Percentiles rank a stretch among this genome's conserved stretches.
Evolutionary conservation across 2,113 vertebrate species (phyloP).

Genomic region (Chlorodrepanis virens): DNA sequence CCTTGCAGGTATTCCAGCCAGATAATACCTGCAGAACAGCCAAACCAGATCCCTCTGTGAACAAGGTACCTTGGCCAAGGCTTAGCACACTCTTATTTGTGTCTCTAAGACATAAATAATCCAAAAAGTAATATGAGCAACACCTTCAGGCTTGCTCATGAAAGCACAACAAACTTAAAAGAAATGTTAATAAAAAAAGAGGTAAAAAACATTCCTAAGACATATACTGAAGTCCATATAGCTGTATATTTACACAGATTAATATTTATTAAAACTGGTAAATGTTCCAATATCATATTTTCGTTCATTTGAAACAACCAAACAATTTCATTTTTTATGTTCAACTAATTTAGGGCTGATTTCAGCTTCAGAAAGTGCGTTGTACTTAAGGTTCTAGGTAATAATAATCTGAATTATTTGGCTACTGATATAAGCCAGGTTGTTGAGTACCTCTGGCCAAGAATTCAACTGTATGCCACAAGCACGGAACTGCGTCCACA

Average conservation of each 20-base stretch:
- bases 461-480: rapidly evolving
- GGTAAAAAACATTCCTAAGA: background rate
- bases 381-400: background rate
- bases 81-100: background rate
- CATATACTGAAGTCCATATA: background rate
- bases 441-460: background rate
- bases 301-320: background rate
- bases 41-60: background rate
- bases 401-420: background rate
- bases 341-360: background rate
- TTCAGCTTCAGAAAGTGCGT: background rate
- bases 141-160: background rate
- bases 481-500: rapidly evolving
- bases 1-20: background rate
- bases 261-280: background rate
- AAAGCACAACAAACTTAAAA: background rate
- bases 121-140: background rate
- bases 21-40: background rate
- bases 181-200: background rate
- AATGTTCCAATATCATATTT: background rate
- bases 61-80: background rate
- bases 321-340: background rate
- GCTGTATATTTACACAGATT: background rate
- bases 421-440: background rate
- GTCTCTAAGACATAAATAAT: background rate